Evolutionary conservation across 37 sponge, comb jelly and placozoan genomes (phyloP).

Genomic region (Hormiphora californensis): DNA sequence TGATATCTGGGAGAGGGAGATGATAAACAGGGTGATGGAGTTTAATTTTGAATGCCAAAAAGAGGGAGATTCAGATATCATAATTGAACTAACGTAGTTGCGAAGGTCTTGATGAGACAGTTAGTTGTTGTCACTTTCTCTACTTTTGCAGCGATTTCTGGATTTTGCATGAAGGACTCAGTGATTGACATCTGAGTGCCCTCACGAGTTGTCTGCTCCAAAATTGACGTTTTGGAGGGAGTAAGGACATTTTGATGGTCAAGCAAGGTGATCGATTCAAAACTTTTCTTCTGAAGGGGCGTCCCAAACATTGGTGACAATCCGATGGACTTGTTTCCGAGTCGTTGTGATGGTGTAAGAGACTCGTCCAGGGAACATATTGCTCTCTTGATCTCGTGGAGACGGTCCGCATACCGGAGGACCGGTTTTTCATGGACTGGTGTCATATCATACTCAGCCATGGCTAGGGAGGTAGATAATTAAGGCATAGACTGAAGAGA

Average conservation of each 20-base stretch:
- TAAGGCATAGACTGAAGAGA: no score
- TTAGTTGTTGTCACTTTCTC: neutral
- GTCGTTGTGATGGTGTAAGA: neutral
- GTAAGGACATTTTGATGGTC: slow-evolving; percentile 19
- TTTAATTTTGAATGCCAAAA: no score
- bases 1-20: neutral
- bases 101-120: neutral
- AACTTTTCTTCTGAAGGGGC: neutral
- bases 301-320: slow-evolving; percentile 10
- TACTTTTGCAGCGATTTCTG: slow-evolving; percentile 3
- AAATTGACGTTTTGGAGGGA: neutral
- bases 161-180: neutral
- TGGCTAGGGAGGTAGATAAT: no score
- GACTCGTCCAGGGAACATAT: slow-evolving; percentile 24
- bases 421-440: slow-evolving; percentile 12
- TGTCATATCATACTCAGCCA: neutral
- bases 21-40: no score
- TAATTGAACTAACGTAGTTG: neutral
- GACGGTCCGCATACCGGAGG: neutral
- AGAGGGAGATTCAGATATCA: no score
- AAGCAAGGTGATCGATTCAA: slow-evolving; percentile 2
- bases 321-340: slow-evolving; percentile 14
- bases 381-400: slow-evolving; percentile 17
- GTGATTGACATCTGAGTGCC: slow-evolving; percentile 8
- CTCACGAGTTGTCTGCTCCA: neutral